These are phyloP conservation scores for Mesorhabditis sp. DNA, from an alignment of 2,888 invertebrate genomes.

Conservation along the genomic window DNA sequence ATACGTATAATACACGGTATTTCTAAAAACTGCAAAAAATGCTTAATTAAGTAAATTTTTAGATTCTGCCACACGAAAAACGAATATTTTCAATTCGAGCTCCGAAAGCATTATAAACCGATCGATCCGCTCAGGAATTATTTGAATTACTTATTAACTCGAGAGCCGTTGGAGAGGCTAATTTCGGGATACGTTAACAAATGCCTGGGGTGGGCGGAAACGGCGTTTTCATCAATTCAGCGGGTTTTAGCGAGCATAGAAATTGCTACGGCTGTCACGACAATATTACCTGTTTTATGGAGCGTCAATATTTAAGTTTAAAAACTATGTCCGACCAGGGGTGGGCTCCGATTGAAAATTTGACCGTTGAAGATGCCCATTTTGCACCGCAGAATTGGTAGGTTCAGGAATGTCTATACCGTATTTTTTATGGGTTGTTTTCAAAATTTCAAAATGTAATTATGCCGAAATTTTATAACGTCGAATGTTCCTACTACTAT, in stretches of 20 bases:
- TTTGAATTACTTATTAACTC: too few species aligned
- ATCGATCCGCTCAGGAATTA: not conserved
- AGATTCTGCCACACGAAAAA: not conserved
- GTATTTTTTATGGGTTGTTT: too few species aligned
- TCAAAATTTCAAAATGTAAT: too few species aligned
- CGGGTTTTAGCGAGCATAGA: not conserved
- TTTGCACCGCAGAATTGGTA: not conserved
- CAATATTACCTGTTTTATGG: not conserved
- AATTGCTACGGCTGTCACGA: conserved; percentile 1
- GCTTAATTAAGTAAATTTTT: not conserved
- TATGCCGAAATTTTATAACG: too few species aligned
- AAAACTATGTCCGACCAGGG: not conserved
- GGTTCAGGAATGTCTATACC: not conserved
- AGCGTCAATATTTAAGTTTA: not conserved
- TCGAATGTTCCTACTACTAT: too few species aligned
- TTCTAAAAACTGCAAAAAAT: too few species aligned
- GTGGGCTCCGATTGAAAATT: not conserved
- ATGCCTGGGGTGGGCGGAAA: not conserved
- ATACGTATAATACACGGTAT: too few species aligned
- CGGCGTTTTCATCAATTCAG: too few species aligned
- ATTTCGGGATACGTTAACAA: too few species aligned
- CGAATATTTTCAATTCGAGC: too few species aligned
- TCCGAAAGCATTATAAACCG: not conserved
- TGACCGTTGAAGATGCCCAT: conserved; percentile 1
- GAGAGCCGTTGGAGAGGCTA: too few species aligned